Base-by-base conservation (phyloP, 1,140 invertebrate genomes). In the Macrobrachium rosenbergii region DNA sequence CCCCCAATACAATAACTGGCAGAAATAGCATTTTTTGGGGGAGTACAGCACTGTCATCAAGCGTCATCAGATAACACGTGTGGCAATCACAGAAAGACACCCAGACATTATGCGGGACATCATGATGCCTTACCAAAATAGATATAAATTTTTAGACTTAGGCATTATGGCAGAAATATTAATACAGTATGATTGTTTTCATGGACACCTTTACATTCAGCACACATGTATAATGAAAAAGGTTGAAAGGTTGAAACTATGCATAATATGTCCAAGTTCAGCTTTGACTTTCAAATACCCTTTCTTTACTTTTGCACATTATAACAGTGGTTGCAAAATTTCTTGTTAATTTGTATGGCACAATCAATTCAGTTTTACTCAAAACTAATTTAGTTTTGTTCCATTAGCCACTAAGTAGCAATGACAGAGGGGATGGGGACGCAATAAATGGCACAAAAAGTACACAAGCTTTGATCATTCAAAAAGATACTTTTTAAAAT, bases 81-180 rank as follows among this genome's bases (percentile, higher is more conserved):
- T 81, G 79, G 79, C 63, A 81, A 81, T 67, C 79, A 81, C 79
- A 81, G 79, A 67, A 81, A 81, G 37, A 81, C 37, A 81, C 79
- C 64, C 79, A 81, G 79, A 67, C 78, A 81, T 81, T 81, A 81
- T 67, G 79, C 79, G 63, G 79, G 60, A 81, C 62, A 81, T 63
- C 63, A 63, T 81, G 79, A 81, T 81, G 62, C 28, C 79, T 81
- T 81, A 81, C 79, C 79, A 81, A 81, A 81, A 81, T 81, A 81
- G 79, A 81, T 67, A 81, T 64, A 64, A 43, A 81, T 81, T 67
- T 81, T 80, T 17, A 43, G 52, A 63, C 62, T 19, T 81, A 63
- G 60, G 37, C 62, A 81, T 80, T 81, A 81, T 81, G 79, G 60
- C 79, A 81, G 79, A 63, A 81, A 64, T 81, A 81, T 81, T 63